phyloP scores from a whole-genome alignment of 2,113 vertebrate genomes.

The Indicator maculatus region DNA sequence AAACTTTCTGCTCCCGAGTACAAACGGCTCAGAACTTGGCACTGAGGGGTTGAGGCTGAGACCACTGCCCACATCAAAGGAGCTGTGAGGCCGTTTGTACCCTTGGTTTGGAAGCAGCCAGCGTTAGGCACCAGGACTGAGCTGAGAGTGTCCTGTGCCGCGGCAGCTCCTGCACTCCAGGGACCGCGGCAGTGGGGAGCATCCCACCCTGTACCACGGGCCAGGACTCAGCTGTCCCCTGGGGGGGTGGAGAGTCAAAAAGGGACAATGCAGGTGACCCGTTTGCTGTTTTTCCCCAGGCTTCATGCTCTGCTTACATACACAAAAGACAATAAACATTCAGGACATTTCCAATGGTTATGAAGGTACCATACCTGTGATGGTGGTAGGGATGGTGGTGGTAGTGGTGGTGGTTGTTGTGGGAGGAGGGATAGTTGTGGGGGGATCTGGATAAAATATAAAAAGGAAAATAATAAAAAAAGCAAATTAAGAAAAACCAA shows the following conservation, averaged over 20 bases:
- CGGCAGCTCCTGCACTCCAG: neutral
- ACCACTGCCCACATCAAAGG: accelerated
- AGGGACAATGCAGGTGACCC: neutral
- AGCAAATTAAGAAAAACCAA: slow-evolving; percentile 77
- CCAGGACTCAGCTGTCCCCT: neutral
- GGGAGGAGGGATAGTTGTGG: slow-evolving; percentile 87
- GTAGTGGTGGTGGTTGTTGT: slow-evolving; percentile 85
- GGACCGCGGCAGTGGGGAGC: neutral
- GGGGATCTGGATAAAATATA: slow-evolving; percentile 88
- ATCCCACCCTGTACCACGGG: neutral
- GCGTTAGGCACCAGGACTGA: neutral
- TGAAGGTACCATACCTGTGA: slow-evolving; percentile 86
- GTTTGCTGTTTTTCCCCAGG: slow-evolving; percentile 34
- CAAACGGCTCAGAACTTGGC: neutral
- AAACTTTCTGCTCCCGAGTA: neutral
- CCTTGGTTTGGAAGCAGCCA: neutral
- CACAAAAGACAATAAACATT: slow-evolving; percentile 76
- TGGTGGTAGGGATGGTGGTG: slow-evolving; percentile 83
- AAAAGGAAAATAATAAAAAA: slow-evolving; percentile 81
- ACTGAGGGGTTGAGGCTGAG: neutral
- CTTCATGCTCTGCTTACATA: slow-evolving; percentile 50
- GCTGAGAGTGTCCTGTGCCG: neutral
- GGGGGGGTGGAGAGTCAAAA: accelerated
- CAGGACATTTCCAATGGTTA: slow-evolving; percentile 78
- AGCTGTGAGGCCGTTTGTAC: neutral